Evolutionary conservation across 2,888 invertebrate species (phyloP).

Genomic region (Calameuta idolon): DNA sequence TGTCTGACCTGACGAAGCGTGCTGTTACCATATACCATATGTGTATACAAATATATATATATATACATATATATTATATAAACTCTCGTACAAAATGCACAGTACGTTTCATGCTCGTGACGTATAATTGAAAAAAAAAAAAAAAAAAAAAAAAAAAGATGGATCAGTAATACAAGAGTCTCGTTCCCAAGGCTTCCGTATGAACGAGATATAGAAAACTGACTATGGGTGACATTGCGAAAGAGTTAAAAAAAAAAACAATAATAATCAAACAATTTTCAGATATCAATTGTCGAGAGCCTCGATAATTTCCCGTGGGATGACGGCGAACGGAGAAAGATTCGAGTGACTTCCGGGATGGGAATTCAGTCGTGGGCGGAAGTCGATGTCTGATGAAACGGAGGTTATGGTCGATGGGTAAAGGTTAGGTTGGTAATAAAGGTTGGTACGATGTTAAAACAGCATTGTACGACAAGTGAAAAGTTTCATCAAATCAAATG

Average conservation of each 20-base stretch:
- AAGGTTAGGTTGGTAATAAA: background rate
- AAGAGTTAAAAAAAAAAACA: too few species aligned
- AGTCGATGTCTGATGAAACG: background rate
- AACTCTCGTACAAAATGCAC: background rate
- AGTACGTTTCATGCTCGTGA: background rate
- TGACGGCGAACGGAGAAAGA: background rate
- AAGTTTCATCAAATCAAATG: conserved; percentile 63
- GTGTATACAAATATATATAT: background rate
- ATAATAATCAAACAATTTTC: background rate
- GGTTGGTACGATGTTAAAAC: conserved; percentile 23
- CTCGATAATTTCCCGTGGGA: background rate
- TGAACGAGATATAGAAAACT: background rate
- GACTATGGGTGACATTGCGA: background rate
- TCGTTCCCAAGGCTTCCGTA: background rate
- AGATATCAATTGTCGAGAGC: background rate
- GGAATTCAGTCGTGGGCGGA: background rate
- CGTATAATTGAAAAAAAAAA: background rate
- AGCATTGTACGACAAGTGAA: conserved; percentile 40
- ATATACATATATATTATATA: conserved; percentile 22
- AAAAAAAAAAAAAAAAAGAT: background rate
- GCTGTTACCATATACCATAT: conserved; percentile 60
- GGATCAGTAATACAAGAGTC: background rate
- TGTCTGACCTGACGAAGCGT: conserved; percentile 61
- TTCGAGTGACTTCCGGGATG: background rate
- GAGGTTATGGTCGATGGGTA: background rate